phyloP scores from a whole-genome alignment of 2,113 vertebrate genomes.

The Anolis carolinensis region DNA sequence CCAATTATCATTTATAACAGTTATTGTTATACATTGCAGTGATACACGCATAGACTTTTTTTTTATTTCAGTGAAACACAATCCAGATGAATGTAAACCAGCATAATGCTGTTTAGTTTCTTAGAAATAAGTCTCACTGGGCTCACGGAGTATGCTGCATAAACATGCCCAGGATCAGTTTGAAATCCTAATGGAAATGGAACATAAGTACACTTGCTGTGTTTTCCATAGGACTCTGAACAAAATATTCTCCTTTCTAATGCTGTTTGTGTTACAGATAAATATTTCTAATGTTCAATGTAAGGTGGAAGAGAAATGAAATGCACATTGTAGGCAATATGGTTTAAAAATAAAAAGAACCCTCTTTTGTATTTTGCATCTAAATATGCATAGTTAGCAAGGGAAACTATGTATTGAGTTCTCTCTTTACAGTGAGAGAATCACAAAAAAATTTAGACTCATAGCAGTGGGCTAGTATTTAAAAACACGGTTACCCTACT shows the following conservation, averaged over 20 bases:
- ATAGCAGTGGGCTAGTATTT: conserved; percentile 19
- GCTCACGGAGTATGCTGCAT: neutral
- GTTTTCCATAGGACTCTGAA: neutral
- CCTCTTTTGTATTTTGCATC: neutral
- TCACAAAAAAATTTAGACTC: conserved; percentile 32
- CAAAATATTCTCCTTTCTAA: neutral
- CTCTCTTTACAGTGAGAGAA: conserved; percentile 48
- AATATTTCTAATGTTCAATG: neutral
- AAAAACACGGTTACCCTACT: neutral
- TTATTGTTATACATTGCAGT: neutral
- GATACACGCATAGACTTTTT: neutral
- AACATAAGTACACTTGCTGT: neutral
- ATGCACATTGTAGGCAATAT: neutral
- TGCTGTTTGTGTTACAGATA: neutral
- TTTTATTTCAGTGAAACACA: conserved; percentile 6
- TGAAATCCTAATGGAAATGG: conserved; percentile 14
- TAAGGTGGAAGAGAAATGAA: neutral
- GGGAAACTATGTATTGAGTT: conserved; percentile 48
- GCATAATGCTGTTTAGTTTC: neutral
- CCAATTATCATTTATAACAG: neutral
- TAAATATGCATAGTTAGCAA: conserved; percentile 35
- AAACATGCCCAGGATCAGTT: neutral
- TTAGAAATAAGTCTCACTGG: neutral
- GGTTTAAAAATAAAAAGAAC: neutral
- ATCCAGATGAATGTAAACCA: neutral